These are phyloP conservation scores for Serripes groenlandicus DNA, from an alignment of 2,888 invertebrate species.

Conservation along the genomic window DNA sequence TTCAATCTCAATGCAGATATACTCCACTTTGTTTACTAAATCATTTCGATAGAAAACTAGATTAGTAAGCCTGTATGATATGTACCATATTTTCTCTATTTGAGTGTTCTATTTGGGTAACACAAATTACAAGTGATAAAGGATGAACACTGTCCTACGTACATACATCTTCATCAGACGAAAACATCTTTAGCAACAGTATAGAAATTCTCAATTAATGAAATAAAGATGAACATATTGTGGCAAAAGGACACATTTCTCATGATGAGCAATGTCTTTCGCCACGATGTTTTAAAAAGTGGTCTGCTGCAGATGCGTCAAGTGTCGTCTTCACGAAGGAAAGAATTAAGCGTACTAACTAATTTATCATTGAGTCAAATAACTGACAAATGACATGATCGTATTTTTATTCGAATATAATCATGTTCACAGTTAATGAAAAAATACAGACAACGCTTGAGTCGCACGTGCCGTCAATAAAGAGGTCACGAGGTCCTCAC, in stretches of 20 bases:
- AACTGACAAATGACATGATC: slow-evolving; percentile 29
- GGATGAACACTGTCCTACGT: too few species aligned
- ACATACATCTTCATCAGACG: too few species aligned
- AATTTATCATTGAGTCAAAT: slow-evolving; percentile 17
- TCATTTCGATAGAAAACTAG: too few species aligned
- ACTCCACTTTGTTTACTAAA: too few species aligned
- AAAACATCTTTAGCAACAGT: too few species aligned
- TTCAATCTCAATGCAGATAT: too few species aligned
- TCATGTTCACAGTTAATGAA: slow-evolving; percentile 19
- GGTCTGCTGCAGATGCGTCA: not conserved
- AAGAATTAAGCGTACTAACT: not conserved
- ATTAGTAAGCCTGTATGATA: too few species aligned
- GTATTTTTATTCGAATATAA: slow-evolving; percentile 18
- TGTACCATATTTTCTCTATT: too few species aligned
- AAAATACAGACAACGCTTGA: slow-evolving; percentile 14
- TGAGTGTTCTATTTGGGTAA: too few species aligned
- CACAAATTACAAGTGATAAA: too few species aligned
- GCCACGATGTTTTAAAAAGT: not conserved
- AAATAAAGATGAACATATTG: too few species aligned
- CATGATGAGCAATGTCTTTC: not conserved
- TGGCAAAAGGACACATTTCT: not conserved
- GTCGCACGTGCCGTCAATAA: slow-evolving; percentile 9
- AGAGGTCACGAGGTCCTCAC: slow-evolving; percentile 18
- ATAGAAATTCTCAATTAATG: too few species aligned
- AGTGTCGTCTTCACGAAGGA: not conserved